These are phyloP conservation scores for Neofelis nebulosa DNA, from an alignment of 2,113 vertebrate species.

Conservation along the genomic window DNA sequence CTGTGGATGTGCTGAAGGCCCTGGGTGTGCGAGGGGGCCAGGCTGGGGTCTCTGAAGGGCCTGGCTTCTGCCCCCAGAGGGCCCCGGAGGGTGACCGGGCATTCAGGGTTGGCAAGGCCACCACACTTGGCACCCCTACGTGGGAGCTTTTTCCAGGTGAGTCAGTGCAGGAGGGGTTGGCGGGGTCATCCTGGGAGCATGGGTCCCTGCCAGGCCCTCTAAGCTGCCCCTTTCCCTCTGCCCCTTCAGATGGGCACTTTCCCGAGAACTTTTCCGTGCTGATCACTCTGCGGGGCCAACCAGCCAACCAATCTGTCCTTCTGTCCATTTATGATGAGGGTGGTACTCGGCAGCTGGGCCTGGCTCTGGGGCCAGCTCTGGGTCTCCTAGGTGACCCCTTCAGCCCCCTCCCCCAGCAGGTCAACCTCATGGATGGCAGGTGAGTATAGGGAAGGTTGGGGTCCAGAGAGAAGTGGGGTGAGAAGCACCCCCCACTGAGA, in stretches of 20 bases:
- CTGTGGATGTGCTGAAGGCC: constrained; percentile 87
- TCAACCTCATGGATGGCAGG: constrained; percentile 93
- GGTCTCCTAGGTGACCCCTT: constrained; percentile 81
- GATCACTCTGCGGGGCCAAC: constrained; percentile 87
- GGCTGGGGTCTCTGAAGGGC: constrained; percentile 86
- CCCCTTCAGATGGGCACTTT: constrained; percentile 86
- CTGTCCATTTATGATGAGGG: constrained; percentile 90
- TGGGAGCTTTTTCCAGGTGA: constrained; percentile 91
- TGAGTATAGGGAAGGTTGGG: constrained; percentile 78
- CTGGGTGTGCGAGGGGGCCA: constrained; percentile 87
- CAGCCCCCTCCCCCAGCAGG: constrained; percentile 83
- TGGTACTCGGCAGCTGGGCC: constrained; percentile 90
- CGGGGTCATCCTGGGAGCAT: background rate
- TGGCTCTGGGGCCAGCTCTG: constrained; percentile 90
- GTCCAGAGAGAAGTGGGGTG: background rate
- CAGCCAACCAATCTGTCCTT: constrained; percentile 88
- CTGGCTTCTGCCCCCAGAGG: constrained; percentile 89
- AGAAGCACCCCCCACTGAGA: background rate
- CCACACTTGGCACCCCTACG: constrained; percentile 88
- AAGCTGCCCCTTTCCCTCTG: background rate
- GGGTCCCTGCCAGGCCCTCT: background rate
- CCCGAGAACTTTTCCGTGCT: constrained; percentile 93
- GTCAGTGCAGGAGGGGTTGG: background rate
- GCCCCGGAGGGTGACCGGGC: constrained; percentile 86
- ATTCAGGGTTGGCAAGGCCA: constrained; percentile 88